phyloP scores from a whole-genome alignment of 2,113 vertebrate genomes.

The Fukomys damarensis region DNA sequence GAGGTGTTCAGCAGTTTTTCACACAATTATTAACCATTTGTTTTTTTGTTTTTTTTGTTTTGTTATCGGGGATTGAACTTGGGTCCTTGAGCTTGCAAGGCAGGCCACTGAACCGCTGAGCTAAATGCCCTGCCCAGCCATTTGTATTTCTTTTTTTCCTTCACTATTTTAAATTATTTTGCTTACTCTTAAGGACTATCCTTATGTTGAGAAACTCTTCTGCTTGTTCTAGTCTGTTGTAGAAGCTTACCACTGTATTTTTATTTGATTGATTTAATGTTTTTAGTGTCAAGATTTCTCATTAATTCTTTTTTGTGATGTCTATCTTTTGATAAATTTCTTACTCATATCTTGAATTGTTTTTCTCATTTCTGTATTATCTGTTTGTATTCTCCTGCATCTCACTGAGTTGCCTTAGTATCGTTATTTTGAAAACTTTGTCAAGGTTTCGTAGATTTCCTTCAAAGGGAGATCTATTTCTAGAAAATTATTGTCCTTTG shows the following conservation, averaged over 20 bases:
- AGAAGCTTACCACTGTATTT: neutral
- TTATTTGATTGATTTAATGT: neutral
- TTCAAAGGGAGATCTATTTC: neutral
- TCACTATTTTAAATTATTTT: neutral
- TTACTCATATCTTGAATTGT: neutral
- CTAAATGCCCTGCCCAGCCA: no score
- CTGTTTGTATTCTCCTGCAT: neutral
- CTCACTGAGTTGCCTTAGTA: neutral
- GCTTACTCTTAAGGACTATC: neutral
- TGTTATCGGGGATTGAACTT: no score
- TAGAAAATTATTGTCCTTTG: neutral
- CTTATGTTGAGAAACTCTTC: neutral
- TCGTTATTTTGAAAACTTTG: neutral
- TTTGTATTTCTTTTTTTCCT: neutral
- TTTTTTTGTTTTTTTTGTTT: neutral
- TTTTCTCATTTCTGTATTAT: neutral
- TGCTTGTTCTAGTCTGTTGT: neutral
- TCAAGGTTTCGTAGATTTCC: neutral
- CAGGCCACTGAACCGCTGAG: no score
- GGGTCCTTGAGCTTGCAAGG: no score
- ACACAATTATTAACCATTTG: no score
- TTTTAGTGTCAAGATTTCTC: neutral
- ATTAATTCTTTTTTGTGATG: neutral
- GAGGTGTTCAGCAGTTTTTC: no score
- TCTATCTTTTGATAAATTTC: neutral